Conservation (phyloP, 2,113 vertebrate genomes). For the rabbit (Oryctolagus cuniculus) region mOryCun1.1 NC_091440.1:17266501-17267000, state of each 20-base stretch:
- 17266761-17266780: background rate
- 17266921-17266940: background rate
- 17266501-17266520: background rate
- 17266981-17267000: background rate
- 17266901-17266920: background rate
- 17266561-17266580: background rate
- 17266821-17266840: background rate
- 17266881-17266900: background rate
- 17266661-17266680: background rate
- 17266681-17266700: conserved; percentile 1
- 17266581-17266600: background rate
- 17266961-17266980: background rate
- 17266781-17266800: background rate
- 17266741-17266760: background rate
- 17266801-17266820: background rate
- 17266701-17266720: background rate
- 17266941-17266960: background rate
- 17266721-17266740: background rate
- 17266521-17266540: background rate
- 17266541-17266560: background rate
- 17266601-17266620: background rate
- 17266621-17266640: background rate
- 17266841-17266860: background rate
- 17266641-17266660: conserved; percentile 12
- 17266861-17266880: background rate